phyloP scores from a whole-genome alignment of 2,113 vertebrate species.

The Odontesthes bonariensis region DNA sequence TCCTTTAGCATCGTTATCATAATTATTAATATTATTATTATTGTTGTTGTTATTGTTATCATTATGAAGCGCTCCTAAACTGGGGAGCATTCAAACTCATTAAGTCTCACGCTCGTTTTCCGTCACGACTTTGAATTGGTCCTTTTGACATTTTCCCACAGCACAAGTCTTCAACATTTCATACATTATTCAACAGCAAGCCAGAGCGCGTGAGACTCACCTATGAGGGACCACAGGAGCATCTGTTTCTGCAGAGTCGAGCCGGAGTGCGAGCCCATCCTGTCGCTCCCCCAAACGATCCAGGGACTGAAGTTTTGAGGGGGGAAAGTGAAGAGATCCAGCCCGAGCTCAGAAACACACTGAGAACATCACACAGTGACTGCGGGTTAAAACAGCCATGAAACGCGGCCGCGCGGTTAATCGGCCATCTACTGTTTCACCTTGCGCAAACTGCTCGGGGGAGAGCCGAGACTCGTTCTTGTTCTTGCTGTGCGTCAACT shows the following conservation, averaged over 20 bases:
- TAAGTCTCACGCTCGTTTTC: too few relatives aligned
- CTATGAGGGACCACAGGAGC: constrained; percentile 68
- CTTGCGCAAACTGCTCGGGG: constrained; percentile 44
- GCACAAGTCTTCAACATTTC: neutral
- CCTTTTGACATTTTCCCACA: neutral
- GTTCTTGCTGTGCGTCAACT: constrained; percentile 24
- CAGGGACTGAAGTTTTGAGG: constrained; percentile 49
- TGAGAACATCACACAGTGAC: constrained; percentile 4
- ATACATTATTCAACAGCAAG: neutral
- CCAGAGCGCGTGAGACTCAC: constrained; percentile 55
- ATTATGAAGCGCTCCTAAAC: too few relatives aligned
- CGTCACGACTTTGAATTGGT: neutral
- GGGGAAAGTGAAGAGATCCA: neutral
- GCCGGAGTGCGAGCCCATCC: constrained; percentile 55
- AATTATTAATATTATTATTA: too few relatives aligned
- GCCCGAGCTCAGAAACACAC: constrained; percentile 15
- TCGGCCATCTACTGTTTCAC: constrained; percentile 18
- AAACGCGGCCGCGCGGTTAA: neutral
- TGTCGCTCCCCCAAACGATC: constrained; percentile 37
- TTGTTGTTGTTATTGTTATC: too few relatives aligned
- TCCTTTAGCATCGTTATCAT: too few relatives aligned
- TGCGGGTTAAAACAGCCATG: constrained; percentile 28
- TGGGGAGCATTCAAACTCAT: too few relatives aligned
- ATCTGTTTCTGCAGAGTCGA: constrained; percentile 46
- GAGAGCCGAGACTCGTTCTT: constrained; percentile 17